Conservation (phyloP, 2,888 invertebrate species). For the Odontocolon sp. region DNA sequence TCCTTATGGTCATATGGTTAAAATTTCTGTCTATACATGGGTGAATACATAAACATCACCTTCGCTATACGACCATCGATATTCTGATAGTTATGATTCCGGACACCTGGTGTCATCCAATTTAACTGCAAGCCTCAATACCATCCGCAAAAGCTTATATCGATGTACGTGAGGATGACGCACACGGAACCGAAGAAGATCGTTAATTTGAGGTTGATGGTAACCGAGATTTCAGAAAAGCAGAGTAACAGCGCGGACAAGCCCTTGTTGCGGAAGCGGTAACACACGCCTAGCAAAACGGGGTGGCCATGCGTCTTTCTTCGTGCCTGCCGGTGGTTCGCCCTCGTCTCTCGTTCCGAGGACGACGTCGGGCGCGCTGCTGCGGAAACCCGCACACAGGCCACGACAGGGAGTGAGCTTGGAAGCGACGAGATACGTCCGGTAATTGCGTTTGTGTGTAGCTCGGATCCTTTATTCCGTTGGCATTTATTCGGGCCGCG, state of each 20-base stretch:
- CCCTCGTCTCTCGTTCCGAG: conserved; percentile 36
- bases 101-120: no score
- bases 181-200: neutral
- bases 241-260: neutral
- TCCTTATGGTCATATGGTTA: no score
- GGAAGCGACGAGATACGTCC: conserved; percentile 65
- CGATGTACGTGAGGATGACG: neutral
- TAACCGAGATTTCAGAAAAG: conserved; percentile 17
- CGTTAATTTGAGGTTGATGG: conserved; percentile 7
- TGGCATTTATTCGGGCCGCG: conserved; percentile 76
- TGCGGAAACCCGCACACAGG: conserved; percentile 46
- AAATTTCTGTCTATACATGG: no score
- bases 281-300: conserved; percentile 41
- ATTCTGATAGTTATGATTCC: no score
- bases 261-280: conserved; percentile 21
- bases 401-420: conserved; percentile 15
- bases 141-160: no score
- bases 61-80: no score
- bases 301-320: conserved; percentile 58
- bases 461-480: conserved; percentile 74
- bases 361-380: conserved; percentile 32
- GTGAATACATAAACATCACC: no score
- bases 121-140: no score
- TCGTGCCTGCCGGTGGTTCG: conserved; percentile 48
- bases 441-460: conserved; percentile 77